Base-by-base conservation (phyloP, 2,888 invertebrate species). In the Lycocerus yunnanus region DNA sequence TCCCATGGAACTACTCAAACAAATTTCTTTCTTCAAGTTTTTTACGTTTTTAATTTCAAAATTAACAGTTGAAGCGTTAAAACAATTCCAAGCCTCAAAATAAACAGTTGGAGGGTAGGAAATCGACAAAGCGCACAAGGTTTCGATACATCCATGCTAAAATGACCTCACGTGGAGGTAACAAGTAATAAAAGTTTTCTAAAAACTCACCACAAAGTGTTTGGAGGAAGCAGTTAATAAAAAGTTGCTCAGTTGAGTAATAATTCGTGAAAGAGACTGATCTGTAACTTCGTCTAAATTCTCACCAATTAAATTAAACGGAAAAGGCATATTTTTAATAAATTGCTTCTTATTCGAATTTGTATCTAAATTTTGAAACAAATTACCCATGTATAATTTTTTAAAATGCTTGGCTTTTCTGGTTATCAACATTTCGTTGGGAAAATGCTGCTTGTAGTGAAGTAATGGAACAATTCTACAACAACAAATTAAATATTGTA, bases 51-150 rank as follows among this genome's bases (percentile, higher is more conserved):
- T 71, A 43, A 43, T 43, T 16, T 24, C 10, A 21, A 71, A 27
- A 16, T 24, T 67, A 43, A 43, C 43, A 43, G 43, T 43, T 15
- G 74, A 72, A 27, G 74, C 78, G 72, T 78, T 75, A 70, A 79
- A 77, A 82, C 91, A 92, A 76, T 90, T 89, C 92, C 95, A 96
- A 0, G 93, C 91, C 15, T 89, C 89, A 9, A 89, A 87, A 83
- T 94, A 93, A 15, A 90, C 86, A 79, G 92, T 92, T 2, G 94
- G 93, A 0, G 91, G 89, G 87, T 92, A 96, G 16, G 87, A 87
- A 67, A 89, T 89, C 66, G 93, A 92, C 43, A 96, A 86, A 4
- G 89, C 84, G 80, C 90, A 90, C 1, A 97, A 87, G 0, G 94
- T 90, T 85, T 94, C 91, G 81, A 91, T 89, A 82, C 91, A 92